Percentiles rank a stretch among this genome's conserved stretches.
phyloP scores from a whole-genome alignment of 2,113 vertebrate species.

The Rhabdomys dilectus region DNA sequence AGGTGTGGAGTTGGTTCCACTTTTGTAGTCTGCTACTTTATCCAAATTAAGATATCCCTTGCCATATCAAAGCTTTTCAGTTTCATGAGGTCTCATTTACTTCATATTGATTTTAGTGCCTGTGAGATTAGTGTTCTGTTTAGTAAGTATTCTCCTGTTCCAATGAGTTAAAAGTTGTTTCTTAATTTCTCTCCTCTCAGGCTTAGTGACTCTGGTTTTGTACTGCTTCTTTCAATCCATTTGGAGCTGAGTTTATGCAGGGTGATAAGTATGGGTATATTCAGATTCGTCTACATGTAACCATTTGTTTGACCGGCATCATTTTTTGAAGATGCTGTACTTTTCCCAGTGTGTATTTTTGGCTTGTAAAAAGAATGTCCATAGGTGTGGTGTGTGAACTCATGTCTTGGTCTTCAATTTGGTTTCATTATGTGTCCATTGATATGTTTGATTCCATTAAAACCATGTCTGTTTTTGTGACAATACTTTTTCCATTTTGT shows the following conservation, averaged over 20 bases:
- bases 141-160: background rate
- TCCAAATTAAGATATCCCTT: background rate
- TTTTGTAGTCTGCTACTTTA: background rate
- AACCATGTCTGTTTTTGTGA: background rate
- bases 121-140: background rate
- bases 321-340: background rate
- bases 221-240: background rate
- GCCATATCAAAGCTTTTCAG: background rate
- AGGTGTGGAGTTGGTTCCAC: background rate
- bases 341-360: background rate
- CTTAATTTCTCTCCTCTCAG: background rate
- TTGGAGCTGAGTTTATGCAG: background rate
- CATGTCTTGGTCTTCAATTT: background rate
- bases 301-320: background rate
- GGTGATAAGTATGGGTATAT: background rate
- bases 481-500: background rate
- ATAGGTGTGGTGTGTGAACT: background rate
- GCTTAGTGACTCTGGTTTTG: background rate
- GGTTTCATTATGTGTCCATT: background rate
- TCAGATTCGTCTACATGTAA: background rate
- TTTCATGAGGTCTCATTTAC: background rate
- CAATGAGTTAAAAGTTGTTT: background rate
- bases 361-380: no score
- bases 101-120: background rate
- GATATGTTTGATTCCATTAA: no score